phyloP scores from a whole-genome alignment of 1,140 invertebrate genomes.

The Fragariocoptes setiger region DNA sequence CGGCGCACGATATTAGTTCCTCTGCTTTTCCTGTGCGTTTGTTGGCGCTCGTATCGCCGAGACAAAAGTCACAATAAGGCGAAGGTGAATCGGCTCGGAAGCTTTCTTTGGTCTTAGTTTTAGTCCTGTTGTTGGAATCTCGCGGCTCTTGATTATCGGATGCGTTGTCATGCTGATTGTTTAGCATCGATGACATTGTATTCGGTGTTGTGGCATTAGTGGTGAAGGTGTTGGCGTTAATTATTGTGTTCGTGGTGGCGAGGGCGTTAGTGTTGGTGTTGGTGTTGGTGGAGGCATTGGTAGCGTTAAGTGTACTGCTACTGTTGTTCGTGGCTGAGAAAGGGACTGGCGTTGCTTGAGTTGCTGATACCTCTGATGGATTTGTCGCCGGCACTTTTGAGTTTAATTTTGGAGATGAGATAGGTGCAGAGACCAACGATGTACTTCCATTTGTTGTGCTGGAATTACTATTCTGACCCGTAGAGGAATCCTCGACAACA shows the following conservation, averaged over 20 bases:
- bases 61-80: constrained; percentile 89
- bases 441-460: neutral
- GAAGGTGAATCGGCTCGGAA: too few species aligned
- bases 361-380: too few species aligned
- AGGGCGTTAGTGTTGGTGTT: neutral
- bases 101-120: too few species aligned
- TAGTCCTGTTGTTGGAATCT: neutral
- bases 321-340: too few species aligned
- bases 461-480: neutral
- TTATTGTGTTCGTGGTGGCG: neutral
- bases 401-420: too few species aligned
- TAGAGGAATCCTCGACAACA: too few species aligned
- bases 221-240: neutral
- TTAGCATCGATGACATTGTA: neutral
- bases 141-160: neutral
- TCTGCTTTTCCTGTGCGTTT: constrained; percentile 85
- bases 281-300: neutral
- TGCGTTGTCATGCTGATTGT: neutral
- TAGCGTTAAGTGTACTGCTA: neutral
- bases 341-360: too few species aligned
- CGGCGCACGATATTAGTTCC: constrained; percentile 81
- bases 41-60: constrained; percentile 71
- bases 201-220: neutral
- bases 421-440: too few species aligned
- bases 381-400: neutral